These are phyloP conservation scores for Drosophila mayri DNA, from an alignment of 1,140 invertebrate species.

Conservation along the genomic window DNA sequence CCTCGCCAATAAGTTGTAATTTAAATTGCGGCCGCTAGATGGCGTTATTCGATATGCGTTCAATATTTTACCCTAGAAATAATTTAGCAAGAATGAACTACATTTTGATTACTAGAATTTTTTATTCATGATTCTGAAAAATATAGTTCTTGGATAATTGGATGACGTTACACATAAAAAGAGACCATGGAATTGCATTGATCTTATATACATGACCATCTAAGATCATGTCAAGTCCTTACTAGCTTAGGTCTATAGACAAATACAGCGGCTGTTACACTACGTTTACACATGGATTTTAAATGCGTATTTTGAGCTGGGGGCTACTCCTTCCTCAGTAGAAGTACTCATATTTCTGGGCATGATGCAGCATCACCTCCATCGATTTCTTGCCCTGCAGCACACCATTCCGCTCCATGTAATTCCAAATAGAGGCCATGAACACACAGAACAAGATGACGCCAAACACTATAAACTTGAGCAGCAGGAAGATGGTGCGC, in stretches of 20 bases:
- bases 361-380: slow-evolving; percentile 86
- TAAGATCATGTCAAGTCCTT: slow-evolving; percentile 14
- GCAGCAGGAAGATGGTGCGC: slow-evolving; percentile 85
- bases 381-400: slow-evolving; percentile 89
- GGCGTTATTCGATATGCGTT: too few species aligned
- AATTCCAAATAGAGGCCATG: slow-evolving; percentile 92
- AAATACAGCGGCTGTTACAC: slow-evolving; percentile 8
- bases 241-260: slow-evolving; percentile 7
- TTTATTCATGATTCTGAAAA: background rate
- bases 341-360: slow-evolving; percentile 74
- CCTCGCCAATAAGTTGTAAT: too few species aligned
- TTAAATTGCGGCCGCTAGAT: too few species aligned
- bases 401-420: slow-evolving; percentile 91
- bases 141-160: slow-evolving; percentile 15
- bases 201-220: background rate
- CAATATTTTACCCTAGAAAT: too few species aligned
- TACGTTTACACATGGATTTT: slow-evolving; percentile 21
- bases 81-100: too few species aligned
- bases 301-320: slow-evolving; percentile 74
- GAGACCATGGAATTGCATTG: slow-evolving; percentile 41
- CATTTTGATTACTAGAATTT: background rate
- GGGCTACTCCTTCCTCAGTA: slow-evolving; percentile 36
- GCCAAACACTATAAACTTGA: slow-evolving; percentile 88
- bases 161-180: slow-evolving; percentile 29
- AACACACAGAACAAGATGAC: slow-evolving; percentile 89